Conservation (phyloP, 2,797 vertebrate genomes). For the Chelon auratus region DNA sequence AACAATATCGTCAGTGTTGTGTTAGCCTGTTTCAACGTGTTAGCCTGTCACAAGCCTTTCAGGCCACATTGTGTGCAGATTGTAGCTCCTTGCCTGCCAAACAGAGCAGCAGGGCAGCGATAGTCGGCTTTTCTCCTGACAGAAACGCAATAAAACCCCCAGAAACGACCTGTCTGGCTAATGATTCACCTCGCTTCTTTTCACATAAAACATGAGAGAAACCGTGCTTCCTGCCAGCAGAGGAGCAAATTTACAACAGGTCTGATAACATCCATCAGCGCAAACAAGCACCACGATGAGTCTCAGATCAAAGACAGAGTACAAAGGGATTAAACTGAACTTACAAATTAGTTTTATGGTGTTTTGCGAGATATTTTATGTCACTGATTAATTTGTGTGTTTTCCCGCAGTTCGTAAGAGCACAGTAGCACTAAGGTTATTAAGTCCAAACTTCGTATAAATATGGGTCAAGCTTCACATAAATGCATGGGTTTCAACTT, state of each 20-base stretch:
- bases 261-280: conserved; percentile 15
- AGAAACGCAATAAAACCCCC: conserved; percentile 46
- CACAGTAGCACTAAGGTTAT: no score
- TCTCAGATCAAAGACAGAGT: neutral
- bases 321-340: no score
- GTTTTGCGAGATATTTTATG: neutral
- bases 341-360: no score
- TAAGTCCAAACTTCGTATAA: no score
- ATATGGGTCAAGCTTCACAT: no score
- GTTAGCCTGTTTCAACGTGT: conserved; percentile 7
- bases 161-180: conserved; percentile 37
- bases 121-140: conserved; percentile 23
- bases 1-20: conserved; percentile 3
- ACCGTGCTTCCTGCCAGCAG: conserved; percentile 2
- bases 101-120: conserved; percentile 20
- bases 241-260: conserved; percentile 22
- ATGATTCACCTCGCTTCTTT: conserved; percentile 50
- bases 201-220: conserved; percentile 32
- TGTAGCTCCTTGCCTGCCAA: conserved; percentile 21
- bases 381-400: neutral
- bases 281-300: neutral
- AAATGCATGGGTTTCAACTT: no score
- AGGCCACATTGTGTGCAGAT: neutral
- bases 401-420: neutral
- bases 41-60: conserved; percentile 25